Conservation (phyloP, 2,888 invertebrate species). For the Clostera curtula region DNA sequence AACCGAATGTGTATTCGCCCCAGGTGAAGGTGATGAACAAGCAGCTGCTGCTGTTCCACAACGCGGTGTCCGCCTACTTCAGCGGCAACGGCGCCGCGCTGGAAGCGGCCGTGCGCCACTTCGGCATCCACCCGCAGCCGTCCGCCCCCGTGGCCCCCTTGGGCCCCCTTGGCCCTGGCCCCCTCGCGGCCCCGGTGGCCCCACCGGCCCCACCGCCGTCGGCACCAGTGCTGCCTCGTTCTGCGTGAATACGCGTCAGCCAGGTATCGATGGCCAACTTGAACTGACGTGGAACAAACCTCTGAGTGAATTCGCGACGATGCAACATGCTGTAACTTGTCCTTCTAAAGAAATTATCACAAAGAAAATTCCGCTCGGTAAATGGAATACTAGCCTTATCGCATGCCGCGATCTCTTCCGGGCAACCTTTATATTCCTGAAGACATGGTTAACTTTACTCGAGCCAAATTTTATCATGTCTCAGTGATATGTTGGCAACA, state of each 20-base stretch:
- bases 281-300: background rate
- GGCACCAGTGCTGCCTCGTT: slow-evolving; percentile 7
- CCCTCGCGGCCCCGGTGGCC: slow-evolving; percentile 4
- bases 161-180: slow-evolving; percentile 7
- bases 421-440: no score
- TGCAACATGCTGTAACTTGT: no score
- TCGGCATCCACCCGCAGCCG: slow-evolving; percentile 83
- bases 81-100: slow-evolving; percentile 95
- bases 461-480: no score
- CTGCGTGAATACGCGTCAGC: background rate
- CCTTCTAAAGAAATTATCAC: no score
- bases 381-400: no score
- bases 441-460: no score
- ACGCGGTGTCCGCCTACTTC: slow-evolving; percentile 97
- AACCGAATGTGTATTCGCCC: slow-evolving; percentile 12
- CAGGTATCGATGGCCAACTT: slow-evolving; percentile 1
- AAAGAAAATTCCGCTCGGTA: no score
- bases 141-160: slow-evolving; percentile 13
- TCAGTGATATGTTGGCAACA: no score
- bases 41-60: slow-evolving; percentile 95
- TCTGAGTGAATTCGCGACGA: no score
- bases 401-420: no score
- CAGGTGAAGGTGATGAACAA: slow-evolving; percentile 99
- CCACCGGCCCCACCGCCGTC: slow-evolving; percentile 7
- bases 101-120: slow-evolving; percentile 95